Conservation (phyloP, 2,888 invertebrate genomes). For the Meteorus cinctellus region DNA sequence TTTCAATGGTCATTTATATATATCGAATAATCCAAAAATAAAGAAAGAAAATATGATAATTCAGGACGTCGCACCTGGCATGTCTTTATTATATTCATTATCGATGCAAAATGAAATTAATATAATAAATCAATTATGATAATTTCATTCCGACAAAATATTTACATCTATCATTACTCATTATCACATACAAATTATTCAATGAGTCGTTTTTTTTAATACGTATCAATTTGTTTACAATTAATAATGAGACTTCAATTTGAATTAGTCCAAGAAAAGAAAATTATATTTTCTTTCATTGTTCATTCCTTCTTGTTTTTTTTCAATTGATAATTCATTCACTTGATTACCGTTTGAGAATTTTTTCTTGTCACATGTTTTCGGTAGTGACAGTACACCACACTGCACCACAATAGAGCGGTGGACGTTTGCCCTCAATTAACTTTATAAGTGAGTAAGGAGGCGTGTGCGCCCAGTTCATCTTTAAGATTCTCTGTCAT, state of each 20-base stretch:
- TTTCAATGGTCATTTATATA: constrained; percentile 4
- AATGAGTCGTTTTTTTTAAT: neutral
- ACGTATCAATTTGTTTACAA: neutral
- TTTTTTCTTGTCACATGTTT: constrained; percentile 62
- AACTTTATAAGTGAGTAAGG: constrained; percentile 73
- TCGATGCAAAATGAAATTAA: neutral
- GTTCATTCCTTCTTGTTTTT: neutral
- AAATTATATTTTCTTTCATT: neutral
- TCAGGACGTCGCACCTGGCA: neutral
- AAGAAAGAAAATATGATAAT: neutral
- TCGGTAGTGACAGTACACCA: constrained; percentile 67
- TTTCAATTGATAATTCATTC: constrained; percentile 18
- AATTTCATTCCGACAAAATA: neutral
- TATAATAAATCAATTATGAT: neutral
- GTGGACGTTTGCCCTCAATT: constrained; percentile 74
- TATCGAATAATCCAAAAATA: neutral
- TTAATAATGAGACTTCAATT: neutral
- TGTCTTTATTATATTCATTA: neutral
- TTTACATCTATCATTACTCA: neutral
- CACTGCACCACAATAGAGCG: constrained; percentile 47
- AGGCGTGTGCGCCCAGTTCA: constrained; percentile 69
- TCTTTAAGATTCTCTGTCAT: constrained; percentile 46
- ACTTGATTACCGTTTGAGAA: constrained; percentile 26
- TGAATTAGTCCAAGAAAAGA: neutral
- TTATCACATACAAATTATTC: neutral